These are phyloP conservation scores for Loriculus beryllinus DNA, from an alignment of 2,797 vertebrate genomes.

Conservation along the genomic window DNA sequence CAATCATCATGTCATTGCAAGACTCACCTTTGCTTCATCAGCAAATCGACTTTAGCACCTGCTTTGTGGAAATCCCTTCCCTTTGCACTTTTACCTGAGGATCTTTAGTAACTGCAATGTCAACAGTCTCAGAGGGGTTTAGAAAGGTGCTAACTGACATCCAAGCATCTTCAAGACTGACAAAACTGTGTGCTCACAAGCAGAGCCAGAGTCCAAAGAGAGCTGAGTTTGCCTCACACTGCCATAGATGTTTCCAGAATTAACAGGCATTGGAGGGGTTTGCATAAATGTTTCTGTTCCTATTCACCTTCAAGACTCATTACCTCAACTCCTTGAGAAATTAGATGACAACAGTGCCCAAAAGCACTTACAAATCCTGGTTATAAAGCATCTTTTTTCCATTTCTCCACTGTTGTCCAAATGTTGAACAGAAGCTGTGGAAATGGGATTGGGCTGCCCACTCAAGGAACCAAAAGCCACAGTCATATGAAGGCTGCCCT, in stretches of 20 bases:
- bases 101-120: not conserved
- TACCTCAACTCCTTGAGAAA: not conserved
- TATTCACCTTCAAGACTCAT: not conserved
- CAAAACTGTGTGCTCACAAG: not conserved
- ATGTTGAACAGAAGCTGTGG: not conserved
- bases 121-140: not conserved
- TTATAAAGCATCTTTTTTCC: not conserved
- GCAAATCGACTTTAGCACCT: not conserved
- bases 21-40: not conserved
- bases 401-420: not conserved
- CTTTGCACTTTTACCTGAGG: not conserved
- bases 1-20: not conserved
- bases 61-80: not conserved
- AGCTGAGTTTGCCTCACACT: not conserved
- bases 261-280: not conserved
- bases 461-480: not conserved
- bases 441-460: not conserved
- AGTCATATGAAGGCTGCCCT: not conserved
- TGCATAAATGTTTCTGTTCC: not conserved
- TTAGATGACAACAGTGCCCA: not conserved
- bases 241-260: not conserved
- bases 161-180: not conserved
- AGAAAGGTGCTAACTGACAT: not conserved
- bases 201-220: not conserved
- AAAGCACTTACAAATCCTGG: not conserved